phyloP scores from a whole-genome alignment of 2,888 invertebrate species.

The Argyresthia goedartella region DNA sequence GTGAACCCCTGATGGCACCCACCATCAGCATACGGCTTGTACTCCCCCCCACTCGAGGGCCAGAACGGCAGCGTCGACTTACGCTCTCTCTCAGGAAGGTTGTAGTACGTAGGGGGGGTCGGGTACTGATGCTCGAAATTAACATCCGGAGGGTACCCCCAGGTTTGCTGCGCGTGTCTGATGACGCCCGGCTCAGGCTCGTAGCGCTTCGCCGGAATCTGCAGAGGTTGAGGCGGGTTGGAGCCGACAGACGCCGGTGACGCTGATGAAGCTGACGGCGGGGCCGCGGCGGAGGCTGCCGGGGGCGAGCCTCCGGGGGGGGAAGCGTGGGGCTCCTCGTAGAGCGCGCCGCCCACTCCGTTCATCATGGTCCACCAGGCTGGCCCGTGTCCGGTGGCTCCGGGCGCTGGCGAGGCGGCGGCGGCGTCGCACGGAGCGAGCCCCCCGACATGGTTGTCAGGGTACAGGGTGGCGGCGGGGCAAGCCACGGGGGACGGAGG shows the following conservation, averaged over 20 bases:
- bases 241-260: slow-evolving; percentile 74
- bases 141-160: slow-evolving; percentile 81
- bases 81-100: slow-evolving; percentile 75
- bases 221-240: slow-evolving; percentile 82
- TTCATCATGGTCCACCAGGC: slow-evolving; percentile 90
- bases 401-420: slow-evolving; percentile 82
- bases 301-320: slow-evolving; percentile 73
- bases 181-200: slow-evolving; percentile 79
- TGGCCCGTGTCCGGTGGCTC: slow-evolving; percentile 87
- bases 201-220: slow-evolving; percentile 90
- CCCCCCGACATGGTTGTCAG: slow-evolving; percentile 79
- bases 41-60: slow-evolving; percentile 74
- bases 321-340: slow-evolving; percentile 78
- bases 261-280: slow-evolving; percentile 67
- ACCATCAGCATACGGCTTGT: slow-evolving; percentile 70
- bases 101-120: slow-evolving; percentile 80
- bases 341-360: slow-evolving; percentile 81
- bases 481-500: slow-evolving; percentile 80
- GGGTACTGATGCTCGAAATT: slow-evolving; percentile 79
- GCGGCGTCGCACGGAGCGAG: slow-evolving; percentile 78
- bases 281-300: slow-evolving; percentile 78
- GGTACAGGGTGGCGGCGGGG: slow-evolving; percentile 86
- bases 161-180: slow-evolving; percentile 79
- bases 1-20: slow-evolving; percentile 79
- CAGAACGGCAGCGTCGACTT: slow-evolving; percentile 79